A percentile compares a stretch with the other conserved stretches of the same genome.
These are phyloP conservation scores for Sebastes reedi DNA, from an alignment of 2,797 vertebrate genomes.

Conservation along the genomic window DNA sequence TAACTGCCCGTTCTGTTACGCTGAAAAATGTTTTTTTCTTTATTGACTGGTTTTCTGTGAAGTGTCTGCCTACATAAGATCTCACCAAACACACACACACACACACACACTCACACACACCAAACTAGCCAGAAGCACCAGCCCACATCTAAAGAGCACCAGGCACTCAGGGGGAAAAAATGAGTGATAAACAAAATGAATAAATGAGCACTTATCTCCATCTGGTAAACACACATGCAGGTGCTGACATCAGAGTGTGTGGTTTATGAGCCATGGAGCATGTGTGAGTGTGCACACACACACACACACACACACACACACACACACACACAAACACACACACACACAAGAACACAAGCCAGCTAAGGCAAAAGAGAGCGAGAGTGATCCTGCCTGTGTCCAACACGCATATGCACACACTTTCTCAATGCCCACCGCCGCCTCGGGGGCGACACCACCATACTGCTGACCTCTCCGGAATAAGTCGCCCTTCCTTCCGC, in stretches of 20 bases:
- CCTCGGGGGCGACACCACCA: slow-evolving; percentile 25
- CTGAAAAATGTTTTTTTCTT: background rate
- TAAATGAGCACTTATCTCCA: slow-evolving; percentile 62
- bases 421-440: slow-evolving; percentile 13
- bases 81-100: background rate
- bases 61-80: slow-evolving; percentile 8
- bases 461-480: slow-evolving; percentile 55
- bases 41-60: slow-evolving; percentile 29
- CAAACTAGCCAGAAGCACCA: slow-evolving; percentile 34
- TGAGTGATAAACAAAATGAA: slow-evolving; percentile 62
- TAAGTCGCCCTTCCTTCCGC: slow-evolving; percentile 52
- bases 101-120: slow-evolving; percentile 1
- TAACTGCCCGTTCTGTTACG: slow-evolving; percentile 24
- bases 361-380: background rate
- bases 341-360: slow-evolving; percentile 8
- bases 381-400: slow-evolving; percentile 18
- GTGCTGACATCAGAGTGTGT: slow-evolving; percentile 48
- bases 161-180: slow-evolving; percentile 37
- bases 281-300: background rate
- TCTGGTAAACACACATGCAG: slow-evolving; percentile 60
- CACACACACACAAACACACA: slow-evolving; percentile 8
- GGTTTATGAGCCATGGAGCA: slow-evolving; percentile 31
- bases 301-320: background rate
- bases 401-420: slow-evolving; percentile 30
- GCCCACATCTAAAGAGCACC: slow-evolving; percentile 41